Percentiles rank a stretch among this genome's conserved stretches.
Evolutionary conservation across 1,140 invertebrate species (phyloP).

Genomic region (Sipha flava): DNA sequence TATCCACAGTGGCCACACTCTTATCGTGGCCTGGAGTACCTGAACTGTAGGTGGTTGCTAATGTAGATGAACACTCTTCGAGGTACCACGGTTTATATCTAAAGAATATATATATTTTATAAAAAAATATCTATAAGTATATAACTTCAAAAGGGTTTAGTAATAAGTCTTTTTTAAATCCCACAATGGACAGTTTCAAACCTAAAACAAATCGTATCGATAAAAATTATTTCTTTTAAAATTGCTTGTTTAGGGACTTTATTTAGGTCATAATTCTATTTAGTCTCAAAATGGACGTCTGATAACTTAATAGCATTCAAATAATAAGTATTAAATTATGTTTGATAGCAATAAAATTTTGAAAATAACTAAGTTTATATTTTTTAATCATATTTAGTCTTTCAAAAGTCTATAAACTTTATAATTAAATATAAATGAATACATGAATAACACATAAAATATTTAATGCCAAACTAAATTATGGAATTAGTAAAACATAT

Average conservation of each 20-base stretch:
- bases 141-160: too few species aligned
- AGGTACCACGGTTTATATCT: slow-evolving; percentile 94
- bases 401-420: too few species aligned
- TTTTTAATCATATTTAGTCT: neutral
- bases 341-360: neutral
- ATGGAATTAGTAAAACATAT: neutral
- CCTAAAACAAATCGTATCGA: too few species aligned
- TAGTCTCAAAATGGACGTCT: neutral
- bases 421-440: neutral
- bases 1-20: slow-evolving; percentile 91
- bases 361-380: neutral
- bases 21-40: slow-evolving; percentile 88
- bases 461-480: neutral
- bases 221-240: too few species aligned
- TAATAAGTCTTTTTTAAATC: too few species aligned
- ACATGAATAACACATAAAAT: neutral
- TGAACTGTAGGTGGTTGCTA: slow-evolving; percentile 92
- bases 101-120: neutral
- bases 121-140: too few species aligned
- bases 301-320: neutral
- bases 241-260: too few species aligned
- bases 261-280: too few species aligned
- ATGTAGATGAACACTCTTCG: slow-evolving; percentile 92
- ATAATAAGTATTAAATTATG: neutral
- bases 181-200: too few species aligned